A percentile compares a stretch with the other conserved stretches of the same genome.
Evolutionary conservation across 2,888 invertebrate species (phyloP).

Genomic region (Pristionchus arcanus): DNA sequence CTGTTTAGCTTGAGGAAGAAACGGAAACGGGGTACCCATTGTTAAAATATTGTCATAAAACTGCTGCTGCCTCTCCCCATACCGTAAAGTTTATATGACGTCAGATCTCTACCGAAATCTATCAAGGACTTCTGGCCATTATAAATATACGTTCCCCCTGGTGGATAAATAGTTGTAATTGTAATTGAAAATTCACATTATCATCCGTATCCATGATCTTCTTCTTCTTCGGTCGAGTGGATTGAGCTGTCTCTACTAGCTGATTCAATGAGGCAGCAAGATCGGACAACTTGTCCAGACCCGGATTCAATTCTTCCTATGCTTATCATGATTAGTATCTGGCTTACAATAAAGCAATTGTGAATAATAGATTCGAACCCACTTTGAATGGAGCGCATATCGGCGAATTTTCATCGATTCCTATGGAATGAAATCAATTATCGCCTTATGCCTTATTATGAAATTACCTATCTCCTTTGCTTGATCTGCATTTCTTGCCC

Average conservation of each 20-base stretch:
- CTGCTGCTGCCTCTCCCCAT: no score
- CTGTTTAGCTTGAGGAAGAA: no score
- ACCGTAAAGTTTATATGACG: no score
- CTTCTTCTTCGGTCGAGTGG: conserved; percentile 43
- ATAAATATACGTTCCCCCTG: no score
- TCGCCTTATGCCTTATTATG: neutral
- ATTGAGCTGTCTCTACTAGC: conserved; percentile 64
- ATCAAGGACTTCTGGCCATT: no score
- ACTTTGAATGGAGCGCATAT: conserved; percentile 78
- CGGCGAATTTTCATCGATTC: conserved; percentile 71
- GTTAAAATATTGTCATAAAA: no score
- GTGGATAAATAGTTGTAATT: neutral
- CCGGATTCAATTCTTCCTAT: conserved; percentile 75
- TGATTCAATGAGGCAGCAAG: conserved; percentile 71
- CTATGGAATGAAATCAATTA: neutral
- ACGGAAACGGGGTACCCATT: no score
- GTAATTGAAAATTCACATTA: neutral
- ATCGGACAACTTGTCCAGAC: conserved; percentile 66
- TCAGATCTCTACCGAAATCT: neutral
- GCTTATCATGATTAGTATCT: conserved; percentile 26
- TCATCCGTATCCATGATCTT: conserved; percentile 37
- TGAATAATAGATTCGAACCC: neutral
- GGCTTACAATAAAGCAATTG: neutral
- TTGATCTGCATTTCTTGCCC: conserved; percentile 74
- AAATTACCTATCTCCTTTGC: conserved; percentile 67